Base-by-base conservation (phyloP, 2,888 invertebrate genomes). In the Dorcus parallelipipedus region DNA sequence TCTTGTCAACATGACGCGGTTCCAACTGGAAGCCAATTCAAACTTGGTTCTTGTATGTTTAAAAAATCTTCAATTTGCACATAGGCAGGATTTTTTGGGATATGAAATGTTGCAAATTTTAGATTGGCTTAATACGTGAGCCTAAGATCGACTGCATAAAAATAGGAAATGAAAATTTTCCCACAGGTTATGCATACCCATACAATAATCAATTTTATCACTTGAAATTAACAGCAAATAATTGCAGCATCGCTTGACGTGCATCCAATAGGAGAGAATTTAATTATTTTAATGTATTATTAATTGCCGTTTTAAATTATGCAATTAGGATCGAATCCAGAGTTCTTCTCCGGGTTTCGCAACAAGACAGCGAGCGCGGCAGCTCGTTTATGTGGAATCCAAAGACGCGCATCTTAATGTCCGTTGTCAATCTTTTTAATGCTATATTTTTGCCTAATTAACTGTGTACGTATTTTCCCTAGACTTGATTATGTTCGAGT, bases 401-500 rank as follows among this genome's bases (percentile, higher is more conserved):
- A 9, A 20, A 45, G 45, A 45, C 45, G 42, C 38, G 42, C 42
- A 50, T 51, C 56, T 56, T 51, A 14, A 49, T 41, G 41, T 54
- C 39, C 10, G 49, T 38, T 54, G 26, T 51, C 45, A 38, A 23
- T 56, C 47, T 56, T 56, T 55, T 51, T 51, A 56, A 51, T 45
- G 50, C 51, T 26, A 56, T 56, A 56, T 56, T 56, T 56, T 56
- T 56, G 38, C 47, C 51, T 45, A 56, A 56, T 56, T 56, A 56
- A 51, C 56, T 43, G 26, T 33, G 26, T 33, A 38, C 23, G 45
- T 56, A 56, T 49, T 56, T 45, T 45, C 51, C 50, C 38, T 51
- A 38, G 50, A 56, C 50, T 50, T 56, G 56, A 56, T 50, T 56
- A 56, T 51, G 43, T 56, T 51, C 45, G 50, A 43, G 56, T 50